phyloP scores from a whole-genome alignment of 2,888 invertebrate species.

The Agonopterix arenella region DNA sequence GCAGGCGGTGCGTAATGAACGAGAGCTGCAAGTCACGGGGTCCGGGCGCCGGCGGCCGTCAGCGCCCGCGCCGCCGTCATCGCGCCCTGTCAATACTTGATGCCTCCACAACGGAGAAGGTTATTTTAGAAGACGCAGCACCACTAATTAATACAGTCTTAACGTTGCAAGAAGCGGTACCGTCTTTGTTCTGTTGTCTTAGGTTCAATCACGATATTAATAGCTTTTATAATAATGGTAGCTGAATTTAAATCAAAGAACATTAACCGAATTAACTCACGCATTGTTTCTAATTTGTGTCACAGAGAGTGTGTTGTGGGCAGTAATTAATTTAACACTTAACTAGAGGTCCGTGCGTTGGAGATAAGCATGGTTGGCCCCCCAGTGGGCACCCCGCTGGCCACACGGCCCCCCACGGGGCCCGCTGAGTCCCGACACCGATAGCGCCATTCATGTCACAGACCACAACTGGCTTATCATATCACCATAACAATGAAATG shows the following conservation, averaged over 20 bases:
- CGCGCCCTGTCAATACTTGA: conserved; percentile 65
- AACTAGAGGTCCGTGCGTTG: conserved; percentile 30
- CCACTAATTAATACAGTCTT: conserved; percentile 68
- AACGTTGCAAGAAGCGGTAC: conserved; percentile 49
- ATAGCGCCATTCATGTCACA: conserved; percentile 49
- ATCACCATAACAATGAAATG: conserved; percentile 27
- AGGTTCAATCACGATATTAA: too few species aligned
- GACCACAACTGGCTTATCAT: conserved; percentile 40
- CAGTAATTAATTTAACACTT: conserved; percentile 63
- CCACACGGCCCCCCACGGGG: conserved; percentile 26
- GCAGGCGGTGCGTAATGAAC: conserved; percentile 57
- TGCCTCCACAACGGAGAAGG: conserved; percentile 64
- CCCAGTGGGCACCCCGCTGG: conserved; percentile 24
- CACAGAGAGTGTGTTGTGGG: conserved; percentile 29
- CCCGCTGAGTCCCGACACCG: conserved; percentile 46
- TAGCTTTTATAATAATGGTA: background rate
- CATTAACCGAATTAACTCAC: conserved; percentile 3
- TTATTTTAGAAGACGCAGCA: conserved; percentile 67
- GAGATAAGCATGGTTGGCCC: conserved; percentile 21
- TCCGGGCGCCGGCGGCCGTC: conserved; percentile 56
- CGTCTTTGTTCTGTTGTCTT: conserved; percentile 57
- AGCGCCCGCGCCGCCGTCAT: conserved; percentile 49
- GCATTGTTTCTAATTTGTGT: conserved; percentile 13
- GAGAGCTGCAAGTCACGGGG: conserved; percentile 67
- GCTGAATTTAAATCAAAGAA: background rate